A percentile compares a stretch with the other conserved stretches of the same genome.
Evolutionary conservation across 2,113 vertebrate species (phyloP).

Genomic region (Python bivittatus): DNA sequence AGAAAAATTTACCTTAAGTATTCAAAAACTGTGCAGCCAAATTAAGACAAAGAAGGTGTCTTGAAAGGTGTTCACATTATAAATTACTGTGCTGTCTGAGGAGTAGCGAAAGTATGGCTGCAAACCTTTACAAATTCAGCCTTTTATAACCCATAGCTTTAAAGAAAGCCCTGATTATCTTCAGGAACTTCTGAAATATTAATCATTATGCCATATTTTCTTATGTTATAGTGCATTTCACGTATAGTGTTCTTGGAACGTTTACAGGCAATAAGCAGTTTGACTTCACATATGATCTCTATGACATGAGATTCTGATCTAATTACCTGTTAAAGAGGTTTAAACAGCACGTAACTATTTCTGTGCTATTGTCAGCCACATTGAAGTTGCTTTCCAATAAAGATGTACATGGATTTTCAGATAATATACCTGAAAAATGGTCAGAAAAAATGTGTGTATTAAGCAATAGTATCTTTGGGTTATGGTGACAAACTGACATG

Average conservation of each 20-base stretch:
- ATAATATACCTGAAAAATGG: constrained; percentile 78
- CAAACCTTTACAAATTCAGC: neutral
- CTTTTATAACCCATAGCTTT: neutral
- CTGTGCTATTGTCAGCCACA: constrained; percentile 63
- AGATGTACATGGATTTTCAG: constrained; percentile 64
- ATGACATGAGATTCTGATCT: neutral
- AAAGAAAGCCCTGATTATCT: neutral
- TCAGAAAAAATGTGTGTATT: neutral
- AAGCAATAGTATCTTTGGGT: neutral
- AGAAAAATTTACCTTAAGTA: neutral
- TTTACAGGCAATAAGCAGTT: neutral
- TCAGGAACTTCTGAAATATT: neutral
- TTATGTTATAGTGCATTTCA: neutral
- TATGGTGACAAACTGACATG: neutral
- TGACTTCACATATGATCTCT: neutral
- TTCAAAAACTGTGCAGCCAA: neutral
- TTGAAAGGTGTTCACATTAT: constrained; percentile 1
- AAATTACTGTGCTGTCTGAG: rapidly evolving
- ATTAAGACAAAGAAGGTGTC: neutral
- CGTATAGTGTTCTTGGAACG: neutral
- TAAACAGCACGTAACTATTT: constrained; percentile 77
- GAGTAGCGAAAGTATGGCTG: neutral
- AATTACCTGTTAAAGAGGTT: constrained; percentile 77
- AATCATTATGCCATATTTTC: neutral
- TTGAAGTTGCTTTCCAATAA: constrained; percentile 70